Conservation (phyloP, 1,140 invertebrate species). For the Sarcophaga peregrina region DNA sequence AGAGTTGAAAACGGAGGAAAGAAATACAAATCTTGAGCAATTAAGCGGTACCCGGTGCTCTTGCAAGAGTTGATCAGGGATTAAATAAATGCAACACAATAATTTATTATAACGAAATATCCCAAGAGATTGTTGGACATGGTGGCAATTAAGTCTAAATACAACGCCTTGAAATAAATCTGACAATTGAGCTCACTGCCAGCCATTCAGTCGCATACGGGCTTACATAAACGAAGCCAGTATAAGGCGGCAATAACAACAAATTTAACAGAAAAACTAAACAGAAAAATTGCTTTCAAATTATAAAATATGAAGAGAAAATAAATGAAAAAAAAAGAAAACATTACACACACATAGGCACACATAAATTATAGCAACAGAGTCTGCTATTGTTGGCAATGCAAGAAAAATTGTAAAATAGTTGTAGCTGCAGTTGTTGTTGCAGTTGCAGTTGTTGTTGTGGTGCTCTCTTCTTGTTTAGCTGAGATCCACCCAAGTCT, state of each 20-base stretch:
- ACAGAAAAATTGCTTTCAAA: neutral
- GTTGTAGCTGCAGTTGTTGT: too few relatives aligned
- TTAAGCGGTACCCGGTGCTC: neutral
- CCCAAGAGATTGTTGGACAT: neutral
- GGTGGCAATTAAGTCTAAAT: slow-evolving; percentile 38
- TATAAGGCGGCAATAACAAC: neutral
- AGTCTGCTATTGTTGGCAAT: too few relatives aligned
- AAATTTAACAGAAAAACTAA: neutral
- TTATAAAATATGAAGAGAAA: neutral
- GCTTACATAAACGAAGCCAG: neutral
- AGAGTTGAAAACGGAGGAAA: neutral
- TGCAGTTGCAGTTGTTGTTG: too few relatives aligned
- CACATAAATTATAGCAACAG: too few relatives aligned
- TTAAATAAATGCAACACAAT: slow-evolving; percentile 29
- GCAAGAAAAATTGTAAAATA: too few relatives aligned
- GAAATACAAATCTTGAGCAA: slow-evolving; percentile 9
- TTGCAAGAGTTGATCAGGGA: slow-evolving; percentile 13
- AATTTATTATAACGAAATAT: slow-evolving; percentile 31
- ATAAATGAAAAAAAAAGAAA: neutral
- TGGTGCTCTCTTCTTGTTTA: neutral
- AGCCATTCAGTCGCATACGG: neutral
- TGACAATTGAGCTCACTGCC: slow-evolving; percentile 32
- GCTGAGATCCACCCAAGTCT: slow-evolving; percentile 8
- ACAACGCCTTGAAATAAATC: slow-evolving; percentile 39
- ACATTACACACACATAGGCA: too few relatives aligned